phyloP scores from a whole-genome alignment of 2,888 invertebrate genomes.

The Andrena flavipes region DNA sequence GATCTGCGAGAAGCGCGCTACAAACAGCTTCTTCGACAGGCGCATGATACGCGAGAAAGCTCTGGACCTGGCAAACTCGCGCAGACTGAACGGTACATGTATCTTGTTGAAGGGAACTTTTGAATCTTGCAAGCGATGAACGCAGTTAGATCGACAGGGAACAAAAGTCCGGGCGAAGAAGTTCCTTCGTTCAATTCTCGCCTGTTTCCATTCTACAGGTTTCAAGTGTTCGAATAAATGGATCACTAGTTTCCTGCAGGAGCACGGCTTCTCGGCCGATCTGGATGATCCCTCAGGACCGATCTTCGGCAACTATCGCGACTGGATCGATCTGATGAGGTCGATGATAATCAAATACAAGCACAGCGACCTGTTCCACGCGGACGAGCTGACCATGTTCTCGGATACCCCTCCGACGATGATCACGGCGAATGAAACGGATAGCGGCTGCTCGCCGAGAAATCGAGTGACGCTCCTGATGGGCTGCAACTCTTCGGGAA shows the following conservation, averaged over 20 bases:
- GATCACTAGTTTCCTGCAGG: constrained; percentile 75
- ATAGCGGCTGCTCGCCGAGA: neutral
- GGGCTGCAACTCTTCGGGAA: constrained; percentile 77
- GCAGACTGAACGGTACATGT: constrained; percentile 64
- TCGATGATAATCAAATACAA: constrained; percentile 72
- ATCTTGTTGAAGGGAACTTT: neutral
- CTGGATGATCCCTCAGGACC: constrained; percentile 67
- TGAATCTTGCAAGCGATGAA: neutral
- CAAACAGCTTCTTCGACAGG: constrained; percentile 69
- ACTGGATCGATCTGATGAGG: constrained; percentile 76
- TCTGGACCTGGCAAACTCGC: constrained; percentile 64
- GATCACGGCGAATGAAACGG: neutral
- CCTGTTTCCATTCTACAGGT: constrained; percentile 42
- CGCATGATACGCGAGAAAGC: constrained; percentile 71
- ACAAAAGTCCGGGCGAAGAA: neutral
- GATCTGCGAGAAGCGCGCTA: constrained; percentile 77
- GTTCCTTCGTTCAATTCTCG: neutral
- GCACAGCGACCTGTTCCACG: constrained; percentile 75
- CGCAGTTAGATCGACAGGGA: too few species aligned
- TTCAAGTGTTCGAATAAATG: constrained; percentile 76
- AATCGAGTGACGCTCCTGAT: constrained; percentile 69
- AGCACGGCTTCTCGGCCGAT: constrained; percentile 70
- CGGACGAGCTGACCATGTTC: constrained; percentile 77
- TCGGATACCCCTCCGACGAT: constrained; percentile 64
- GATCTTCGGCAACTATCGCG: constrained; percentile 72